phyloP scores from a whole-genome alignment of 2,113 vertebrate species.

The Phrynosoma blainvillii region DNA sequence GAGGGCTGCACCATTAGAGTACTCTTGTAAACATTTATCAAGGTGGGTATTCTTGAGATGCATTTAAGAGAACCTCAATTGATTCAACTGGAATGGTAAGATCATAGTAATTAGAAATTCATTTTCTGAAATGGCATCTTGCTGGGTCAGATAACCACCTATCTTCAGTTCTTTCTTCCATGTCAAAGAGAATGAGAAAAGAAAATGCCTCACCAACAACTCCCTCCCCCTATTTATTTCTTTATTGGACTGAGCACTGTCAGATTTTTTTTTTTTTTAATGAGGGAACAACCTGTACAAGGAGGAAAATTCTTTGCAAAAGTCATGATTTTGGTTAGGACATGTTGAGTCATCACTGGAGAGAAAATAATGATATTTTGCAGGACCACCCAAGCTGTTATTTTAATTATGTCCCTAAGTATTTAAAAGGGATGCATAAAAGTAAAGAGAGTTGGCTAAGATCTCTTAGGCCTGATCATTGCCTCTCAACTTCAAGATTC shows the following conservation, averaged over 20 bases:
- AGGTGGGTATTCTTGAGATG: too few species aligned
- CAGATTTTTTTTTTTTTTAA: neutral
- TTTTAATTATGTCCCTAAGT: neutral
- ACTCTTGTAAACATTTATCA: neutral
- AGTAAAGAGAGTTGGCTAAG: neutral
- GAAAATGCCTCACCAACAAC: neutral
- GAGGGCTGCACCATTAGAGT: neutral
- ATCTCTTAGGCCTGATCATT: slow-evolving; percentile 45
- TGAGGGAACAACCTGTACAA: neutral
- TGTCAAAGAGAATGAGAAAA: neutral
- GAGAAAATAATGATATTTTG: slow-evolving; percentile 43
- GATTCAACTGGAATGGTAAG: too few species aligned
- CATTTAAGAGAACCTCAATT: neutral
- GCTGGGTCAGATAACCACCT: neutral
- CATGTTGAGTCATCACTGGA: neutral
- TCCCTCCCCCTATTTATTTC: neutral
- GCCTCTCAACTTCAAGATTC: slow-evolving; percentile 14
- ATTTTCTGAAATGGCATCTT: rapidly evolving
- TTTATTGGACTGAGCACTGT: neutral
- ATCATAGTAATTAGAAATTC: neutral
- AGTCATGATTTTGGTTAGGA: neutral
- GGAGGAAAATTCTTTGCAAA: neutral
- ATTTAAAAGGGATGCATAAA: slow-evolving; percentile 59
- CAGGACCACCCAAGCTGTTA: slow-evolving; percentile 32
- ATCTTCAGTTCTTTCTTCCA: neutral